These are phyloP conservation scores for Endomychus coccineus DNA, from an alignment of 2,888 invertebrate genomes.

Conservation along the genomic window DNA sequence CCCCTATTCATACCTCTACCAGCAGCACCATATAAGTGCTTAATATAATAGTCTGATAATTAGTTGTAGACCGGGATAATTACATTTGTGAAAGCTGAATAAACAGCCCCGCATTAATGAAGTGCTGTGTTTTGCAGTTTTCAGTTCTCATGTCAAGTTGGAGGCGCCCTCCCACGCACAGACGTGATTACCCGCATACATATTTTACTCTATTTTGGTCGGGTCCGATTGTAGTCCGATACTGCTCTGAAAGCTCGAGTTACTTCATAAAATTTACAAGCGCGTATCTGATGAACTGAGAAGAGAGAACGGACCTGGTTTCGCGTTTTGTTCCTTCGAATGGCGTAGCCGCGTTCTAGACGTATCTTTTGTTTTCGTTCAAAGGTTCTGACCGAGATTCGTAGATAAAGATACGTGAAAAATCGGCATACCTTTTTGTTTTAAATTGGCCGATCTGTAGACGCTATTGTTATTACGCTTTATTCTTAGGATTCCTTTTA, in stretches of 20 bases:
- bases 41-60: not conserved
- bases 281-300: constrained; percentile 26
- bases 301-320: constrained; percentile 21
- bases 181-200: constrained; percentile 20
- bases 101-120: constrained; percentile 21
- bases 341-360: no score
- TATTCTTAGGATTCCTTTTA: no score
- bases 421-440: not conserved
- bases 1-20: no score
- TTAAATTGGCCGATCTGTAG: no score
- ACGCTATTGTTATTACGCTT: no score
- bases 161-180: constrained; percentile 29
- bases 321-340: constrained; percentile 24
- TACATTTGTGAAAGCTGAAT: constrained; percentile 14
- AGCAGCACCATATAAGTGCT: no score
- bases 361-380: constrained; percentile 19
- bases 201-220: constrained; percentile 28
- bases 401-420: not conserved
- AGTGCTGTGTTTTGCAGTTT: constrained; percentile 25
- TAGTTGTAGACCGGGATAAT: not conserved
- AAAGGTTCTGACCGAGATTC: not conserved
- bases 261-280: constrained; percentile 30
- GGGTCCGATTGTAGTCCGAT: constrained; percentile 34
- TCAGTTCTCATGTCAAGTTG: constrained; percentile 19
- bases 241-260: constrained; percentile 31